Evolutionary conservation across 2,888 invertebrate species (phyloP).

Genomic region (Abrostola tripartita): DNA sequence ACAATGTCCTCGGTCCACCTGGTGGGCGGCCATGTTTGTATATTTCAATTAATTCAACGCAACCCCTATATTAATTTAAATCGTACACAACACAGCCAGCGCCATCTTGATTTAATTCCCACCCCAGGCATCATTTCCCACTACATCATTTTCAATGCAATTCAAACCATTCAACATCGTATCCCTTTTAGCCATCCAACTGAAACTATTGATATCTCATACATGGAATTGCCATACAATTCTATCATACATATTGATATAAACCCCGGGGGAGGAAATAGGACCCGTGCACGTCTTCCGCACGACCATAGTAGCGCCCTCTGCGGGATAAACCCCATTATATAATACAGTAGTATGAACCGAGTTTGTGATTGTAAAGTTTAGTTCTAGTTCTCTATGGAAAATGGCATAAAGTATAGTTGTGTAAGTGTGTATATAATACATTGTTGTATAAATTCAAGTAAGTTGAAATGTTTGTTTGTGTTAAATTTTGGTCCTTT

Average conservation of each 20-base stretch:
- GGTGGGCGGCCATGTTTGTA: too few relatives aligned
- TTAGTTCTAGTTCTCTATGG: background rate
- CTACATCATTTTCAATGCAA: background rate
- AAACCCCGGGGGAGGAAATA: slow-evolving; percentile 30
- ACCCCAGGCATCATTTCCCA: background rate
- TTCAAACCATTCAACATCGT: background rate
- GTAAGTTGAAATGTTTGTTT: too few relatives aligned
- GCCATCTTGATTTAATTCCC: too few relatives aligned
- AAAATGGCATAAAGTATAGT: background rate
- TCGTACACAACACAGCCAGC: too few relatives aligned
- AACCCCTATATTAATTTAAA: too few relatives aligned
- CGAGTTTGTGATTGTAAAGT: background rate
- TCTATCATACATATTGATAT: slow-evolving; percentile 44
- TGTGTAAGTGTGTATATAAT: too few relatives aligned
- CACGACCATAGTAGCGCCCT: background rate
- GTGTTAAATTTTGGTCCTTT: too few relatives aligned
- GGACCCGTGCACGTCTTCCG: slow-evolving; percentile 16
- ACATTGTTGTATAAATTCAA: too few relatives aligned
- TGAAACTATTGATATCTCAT: slow-evolving; percentile 15
- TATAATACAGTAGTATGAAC: background rate
- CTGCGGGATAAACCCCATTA: background rate
- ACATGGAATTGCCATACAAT: slow-evolving; percentile 22
- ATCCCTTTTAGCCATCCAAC: slow-evolving; percentile 1
- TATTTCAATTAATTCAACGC: too few relatives aligned
- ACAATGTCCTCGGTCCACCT: too few relatives aligned